phyloP scores from a whole-genome alignment of 2,888 invertebrate genomes.

The Nemurella pictetii region DNA sequence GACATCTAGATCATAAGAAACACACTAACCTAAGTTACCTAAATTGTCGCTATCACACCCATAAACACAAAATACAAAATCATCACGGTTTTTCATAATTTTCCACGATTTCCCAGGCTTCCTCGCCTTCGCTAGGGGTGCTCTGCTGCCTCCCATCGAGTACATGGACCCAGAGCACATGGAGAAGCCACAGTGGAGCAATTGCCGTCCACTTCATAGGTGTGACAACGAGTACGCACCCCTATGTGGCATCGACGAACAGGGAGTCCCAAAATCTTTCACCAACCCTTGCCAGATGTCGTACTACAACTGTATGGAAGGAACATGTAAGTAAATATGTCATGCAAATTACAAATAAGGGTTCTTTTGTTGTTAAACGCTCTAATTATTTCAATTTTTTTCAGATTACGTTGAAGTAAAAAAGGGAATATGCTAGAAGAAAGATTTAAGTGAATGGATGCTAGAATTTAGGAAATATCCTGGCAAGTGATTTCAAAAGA shows the following conservation, averaged over 20 bases:
- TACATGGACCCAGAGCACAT: background rate
- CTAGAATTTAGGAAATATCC: background rate
- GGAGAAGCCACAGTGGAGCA: background rate
- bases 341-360: background rate
- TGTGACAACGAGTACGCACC: background rate
- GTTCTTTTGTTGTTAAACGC: background rate
- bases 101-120: background rate
- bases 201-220: background rate
- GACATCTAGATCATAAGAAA: background rate
- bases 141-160: background rate
- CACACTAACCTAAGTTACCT: too few species aligned
- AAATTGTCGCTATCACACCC: background rate
- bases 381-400: background rate
- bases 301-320: slow-evolving; percentile 28
- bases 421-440: background rate
- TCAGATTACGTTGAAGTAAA: slow-evolving; percentile 26
- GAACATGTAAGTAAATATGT: slow-evolving; percentile 1
- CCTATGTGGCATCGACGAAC: slow-evolving; percentile 36
- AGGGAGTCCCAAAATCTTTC: slow-evolving; percentile 34
- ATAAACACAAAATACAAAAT: background rate
- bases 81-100: background rate
- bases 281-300: slow-evolving; percentile 31
- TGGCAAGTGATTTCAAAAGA: background rate
- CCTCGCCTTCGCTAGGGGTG: background rate
- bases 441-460: background rate